A percentile compares a stretch with the other conserved stretches of the same genome.
Evolutionary conservation across 1,140 invertebrate genomes (phyloP).

Genomic region (Doryteuthis pealeii): DNA sequence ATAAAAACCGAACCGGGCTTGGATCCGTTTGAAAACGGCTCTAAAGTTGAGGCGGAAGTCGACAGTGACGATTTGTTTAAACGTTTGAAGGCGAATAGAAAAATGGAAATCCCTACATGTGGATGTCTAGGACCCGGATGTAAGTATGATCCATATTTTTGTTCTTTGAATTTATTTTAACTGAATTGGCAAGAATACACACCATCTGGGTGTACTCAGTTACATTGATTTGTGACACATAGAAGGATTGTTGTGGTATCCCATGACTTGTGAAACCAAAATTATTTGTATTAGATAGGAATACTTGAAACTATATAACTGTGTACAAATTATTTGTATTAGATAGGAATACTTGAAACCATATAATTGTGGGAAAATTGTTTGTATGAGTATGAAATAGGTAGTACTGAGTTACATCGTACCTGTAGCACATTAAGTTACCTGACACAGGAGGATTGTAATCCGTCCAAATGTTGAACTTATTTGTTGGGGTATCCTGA

Average conservation of each 20-base stretch:
- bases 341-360: no score
- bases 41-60: background rate
- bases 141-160: conserved; percentile 26
- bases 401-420: no score
- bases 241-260: background rate
- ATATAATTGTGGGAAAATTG: no score
- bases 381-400: background rate
- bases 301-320: no score
- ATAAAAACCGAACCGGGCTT: background rate
- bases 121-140: conserved; percentile 39
- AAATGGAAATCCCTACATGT: conserved; percentile 40
- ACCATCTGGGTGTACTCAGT: background rate
- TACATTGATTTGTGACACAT: background rate
- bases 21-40: background rate
- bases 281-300: no score
- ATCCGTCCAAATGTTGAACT: no score
- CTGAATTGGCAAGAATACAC: background rate
- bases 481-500: no score
- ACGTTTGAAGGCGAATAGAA: conserved; percentile 34
- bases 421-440: no score
- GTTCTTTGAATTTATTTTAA: background rate
- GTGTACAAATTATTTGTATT: no score
- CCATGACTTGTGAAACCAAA: background rate
- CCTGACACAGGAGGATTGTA: no score
- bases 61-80: conserved; percentile 27